Percentiles rank a stretch among this genome's conserved stretches.
Conservation (phyloP, 2,797 vertebrate species). For the Eurystomus glaucurus region DNA sequence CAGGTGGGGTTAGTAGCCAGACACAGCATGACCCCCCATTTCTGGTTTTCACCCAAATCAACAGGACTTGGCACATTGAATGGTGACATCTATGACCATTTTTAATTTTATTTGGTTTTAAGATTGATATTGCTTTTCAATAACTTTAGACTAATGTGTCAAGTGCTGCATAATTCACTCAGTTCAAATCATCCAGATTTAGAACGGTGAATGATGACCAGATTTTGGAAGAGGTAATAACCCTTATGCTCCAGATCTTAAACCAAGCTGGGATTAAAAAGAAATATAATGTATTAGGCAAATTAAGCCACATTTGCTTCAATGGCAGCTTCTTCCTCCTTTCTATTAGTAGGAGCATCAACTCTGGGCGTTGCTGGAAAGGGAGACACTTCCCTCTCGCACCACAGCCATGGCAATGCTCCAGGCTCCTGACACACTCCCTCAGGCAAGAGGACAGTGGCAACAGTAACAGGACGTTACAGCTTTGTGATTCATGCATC, state of each 20-base stretch:
- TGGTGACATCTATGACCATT: neutral
- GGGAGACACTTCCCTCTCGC: neutral
- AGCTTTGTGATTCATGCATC: neutral
- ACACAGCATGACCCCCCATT: neutral
- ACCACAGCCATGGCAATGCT: neutral
- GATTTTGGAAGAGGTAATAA: neutral
- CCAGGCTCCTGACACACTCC: neutral
- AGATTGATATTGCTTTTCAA: neutral
- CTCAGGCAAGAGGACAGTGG: neutral
- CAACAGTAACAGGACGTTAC: neutral
- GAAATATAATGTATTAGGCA: neutral
- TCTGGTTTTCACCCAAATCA: neutral
- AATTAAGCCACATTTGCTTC: slow-evolving; percentile 13
- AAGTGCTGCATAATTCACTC: neutral
- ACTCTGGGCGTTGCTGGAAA: neutral
- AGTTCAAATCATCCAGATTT: neutral
- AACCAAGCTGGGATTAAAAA: neutral
- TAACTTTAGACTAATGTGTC: neutral
- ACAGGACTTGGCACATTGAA: neutral
- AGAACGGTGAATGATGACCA: neutral
- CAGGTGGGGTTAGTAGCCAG: neutral
- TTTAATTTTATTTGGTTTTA: neutral
- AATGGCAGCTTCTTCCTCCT: neutral
- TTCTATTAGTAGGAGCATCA: neutral
- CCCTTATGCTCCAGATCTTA: neutral